phyloP scores from a whole-genome alignment of 2,113 vertebrate species.

The Lasiurus cinereus region DNA sequence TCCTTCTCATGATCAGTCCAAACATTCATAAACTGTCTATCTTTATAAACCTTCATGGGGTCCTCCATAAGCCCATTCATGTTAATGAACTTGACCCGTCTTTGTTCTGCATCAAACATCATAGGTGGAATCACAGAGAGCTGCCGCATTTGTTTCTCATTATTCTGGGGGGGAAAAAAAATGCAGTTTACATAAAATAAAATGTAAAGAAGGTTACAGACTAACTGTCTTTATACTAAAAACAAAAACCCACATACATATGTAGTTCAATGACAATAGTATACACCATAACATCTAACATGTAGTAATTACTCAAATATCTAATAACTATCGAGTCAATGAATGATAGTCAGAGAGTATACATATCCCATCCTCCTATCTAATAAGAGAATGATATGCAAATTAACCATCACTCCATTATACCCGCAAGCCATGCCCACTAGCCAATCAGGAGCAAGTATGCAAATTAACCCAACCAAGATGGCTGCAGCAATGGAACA shows the following conservation, averaged over 20 bases:
- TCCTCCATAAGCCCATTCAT: constrained; percentile 99
- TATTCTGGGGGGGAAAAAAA: constrained; percentile 90
- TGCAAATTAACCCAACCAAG: no score
- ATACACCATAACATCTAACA: background rate
- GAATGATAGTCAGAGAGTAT: background rate
- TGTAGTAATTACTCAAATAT: background rate
- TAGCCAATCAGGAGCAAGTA: no score
- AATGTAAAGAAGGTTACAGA: background rate
- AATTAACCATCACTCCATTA: no score
- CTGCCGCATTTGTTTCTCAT: constrained; percentile 99
- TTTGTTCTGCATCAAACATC: constrained; percentile 98
- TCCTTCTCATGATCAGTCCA: constrained; percentile 99
- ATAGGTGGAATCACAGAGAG: constrained; percentile 99
- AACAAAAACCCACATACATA: background rate
- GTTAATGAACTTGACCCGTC: constrained; percentile 99
- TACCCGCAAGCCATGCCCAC: no score
- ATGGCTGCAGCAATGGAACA: no score
- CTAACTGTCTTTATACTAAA: background rate
- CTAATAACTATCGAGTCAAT: background rate
- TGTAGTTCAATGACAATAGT: background rate
- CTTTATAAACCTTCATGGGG: constrained; percentile 99
- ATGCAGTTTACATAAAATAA: constrained; percentile 26
- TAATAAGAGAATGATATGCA: no score
- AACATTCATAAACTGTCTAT: constrained; percentile 99
- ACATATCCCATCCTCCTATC: no score